Evolutionary conservation across 2,797 vertebrate species (phyloP), one percentile per base, ranked within the genome.

Genomic region (Meda fulgida): DNA sequence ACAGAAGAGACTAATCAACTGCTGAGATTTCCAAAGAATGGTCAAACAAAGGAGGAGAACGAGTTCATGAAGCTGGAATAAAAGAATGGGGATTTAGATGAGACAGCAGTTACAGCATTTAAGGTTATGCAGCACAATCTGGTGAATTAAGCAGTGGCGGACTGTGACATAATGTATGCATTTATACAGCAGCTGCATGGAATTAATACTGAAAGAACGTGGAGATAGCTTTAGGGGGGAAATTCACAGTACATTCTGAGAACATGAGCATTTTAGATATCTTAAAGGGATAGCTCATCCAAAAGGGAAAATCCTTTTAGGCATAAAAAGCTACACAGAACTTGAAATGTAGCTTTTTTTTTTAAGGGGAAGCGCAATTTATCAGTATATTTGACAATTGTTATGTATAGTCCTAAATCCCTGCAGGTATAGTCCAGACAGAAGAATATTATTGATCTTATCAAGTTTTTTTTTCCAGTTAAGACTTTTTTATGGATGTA

Each of bases 1-100:
- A 78, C 36, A 71, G 66, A 70, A 70, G 66, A 78, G 75, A 58
- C 67, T 84, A 58, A 84, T 84, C 75, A 84, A 60, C 65, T 71
- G 66, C 75, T 4, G 26, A 60, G 75, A 78, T 84, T 75, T 84
- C 65, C 51, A 78, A 48, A 78, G 75, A 58, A 66, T 43, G 65
- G 13, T 31, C 38, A 78, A 70, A 78, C 75, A 78, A 40, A 78
- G 21, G 75, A 70, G 51, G 2, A 36, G 36, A 78, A 6, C 1
- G 46, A 55, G 46, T 78, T 67, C 18, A 69, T 78, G 73, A 78
- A 84, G 51, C 75, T 60, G 26, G 29, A 84, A 78, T 36, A 60
- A 78, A 58, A 71, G 71, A 84, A 60, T 26, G 18, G 38, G 75
- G 65, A 84, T 84, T 84, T 84, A 34, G 65, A 84, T 46, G 19